phyloP scores from a whole-genome alignment of 2,888 invertebrate genomes.

The Empis stercorea region DNA sequence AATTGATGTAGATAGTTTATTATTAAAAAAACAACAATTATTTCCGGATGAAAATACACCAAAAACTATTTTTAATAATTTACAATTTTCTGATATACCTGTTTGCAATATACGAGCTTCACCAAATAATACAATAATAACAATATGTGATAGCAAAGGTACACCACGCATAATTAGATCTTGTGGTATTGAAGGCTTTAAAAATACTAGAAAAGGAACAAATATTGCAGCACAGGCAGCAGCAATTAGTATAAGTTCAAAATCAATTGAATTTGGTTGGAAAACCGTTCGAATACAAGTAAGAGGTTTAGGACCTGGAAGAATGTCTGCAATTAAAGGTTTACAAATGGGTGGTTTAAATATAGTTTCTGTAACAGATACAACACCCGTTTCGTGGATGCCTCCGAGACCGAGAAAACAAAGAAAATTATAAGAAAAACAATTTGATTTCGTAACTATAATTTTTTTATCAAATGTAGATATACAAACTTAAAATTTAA shows the following conservation, averaged over 20 bases:
- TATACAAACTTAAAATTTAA: no score
- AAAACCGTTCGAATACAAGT: conserved; percentile 65
- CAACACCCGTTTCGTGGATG: conserved; percentile 70
- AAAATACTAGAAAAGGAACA: conserved; percentile 88
- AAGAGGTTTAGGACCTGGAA: conserved; percentile 75
- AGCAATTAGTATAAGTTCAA: conserved; percentile 59
- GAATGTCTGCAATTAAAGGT: conserved; percentile 87
- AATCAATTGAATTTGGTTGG: conserved; percentile 56
- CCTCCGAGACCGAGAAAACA: conserved; percentile 75
- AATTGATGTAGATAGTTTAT: conserved; percentile 52
- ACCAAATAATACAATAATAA: conserved; percentile 79
- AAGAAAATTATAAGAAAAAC: conserved; percentile 51
- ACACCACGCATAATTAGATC: conserved; percentile 49
- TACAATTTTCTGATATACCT: conserved; percentile 66
- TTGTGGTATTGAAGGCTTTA: conserved; percentile 88
- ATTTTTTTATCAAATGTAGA: no score
- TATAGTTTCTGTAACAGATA: conserved; percentile 87
- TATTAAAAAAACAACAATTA: conserved; percentile 50
- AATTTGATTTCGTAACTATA: conserved; percentile 34
- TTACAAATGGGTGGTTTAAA: conserved; percentile 82
- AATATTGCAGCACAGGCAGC: conserved; percentile 95
- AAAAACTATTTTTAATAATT: conserved; percentile 57
- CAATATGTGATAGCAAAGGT: conserved; percentile 58
- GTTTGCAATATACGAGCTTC: conserved; percentile 70
- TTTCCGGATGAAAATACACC: conserved; percentile 67